Conservation (phyloP, 2,888 invertebrate species). For the Phasia obesa region DNA sequence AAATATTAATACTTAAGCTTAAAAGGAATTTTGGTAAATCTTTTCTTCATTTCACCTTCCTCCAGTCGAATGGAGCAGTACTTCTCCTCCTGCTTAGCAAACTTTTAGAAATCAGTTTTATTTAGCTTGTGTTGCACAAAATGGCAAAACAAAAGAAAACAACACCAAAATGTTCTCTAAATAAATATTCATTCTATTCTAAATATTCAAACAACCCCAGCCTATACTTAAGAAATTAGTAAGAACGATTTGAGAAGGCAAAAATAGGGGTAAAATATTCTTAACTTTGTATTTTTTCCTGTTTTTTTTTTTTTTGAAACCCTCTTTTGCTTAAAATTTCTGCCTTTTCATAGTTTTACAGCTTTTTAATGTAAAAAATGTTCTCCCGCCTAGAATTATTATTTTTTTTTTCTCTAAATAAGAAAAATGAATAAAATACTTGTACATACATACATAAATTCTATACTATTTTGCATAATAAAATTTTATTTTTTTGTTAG, state of each 20-base stretch:
- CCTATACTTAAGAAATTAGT: constrained; percentile 27
- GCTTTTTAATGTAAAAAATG: not conserved
- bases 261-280: not conserved
- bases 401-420: constrained; percentile 10
- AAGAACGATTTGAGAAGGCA: not conserved
- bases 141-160: constrained; percentile 37
- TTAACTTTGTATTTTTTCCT: not conserved
- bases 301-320: too few species aligned
- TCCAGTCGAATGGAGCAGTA: too few species aligned
- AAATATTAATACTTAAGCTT: constrained; percentile 68
- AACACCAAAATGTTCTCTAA: constrained; percentile 38
- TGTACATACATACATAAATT: constrained; percentile 51
- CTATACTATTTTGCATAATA: constrained; percentile 62
- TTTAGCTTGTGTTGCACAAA: constrained; percentile 37
- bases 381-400: constrained; percentile 4
- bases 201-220: constrained; percentile 36
- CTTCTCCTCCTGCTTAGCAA: constrained; percentile 8
- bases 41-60: constrained; percentile 2
- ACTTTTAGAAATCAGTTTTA: constrained; percentile 43
- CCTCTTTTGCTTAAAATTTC: constrained; percentile 3
- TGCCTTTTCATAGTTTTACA: constrained; percentile 1
- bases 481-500: constrained; percentile 29
- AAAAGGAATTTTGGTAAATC: constrained; percentile 55
- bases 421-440: constrained; percentile 31
- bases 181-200: not conserved